Evolutionary conservation across 2,113 vertebrate genomes (phyloP).

Genomic region (Bothrops jararaca): DNA sequence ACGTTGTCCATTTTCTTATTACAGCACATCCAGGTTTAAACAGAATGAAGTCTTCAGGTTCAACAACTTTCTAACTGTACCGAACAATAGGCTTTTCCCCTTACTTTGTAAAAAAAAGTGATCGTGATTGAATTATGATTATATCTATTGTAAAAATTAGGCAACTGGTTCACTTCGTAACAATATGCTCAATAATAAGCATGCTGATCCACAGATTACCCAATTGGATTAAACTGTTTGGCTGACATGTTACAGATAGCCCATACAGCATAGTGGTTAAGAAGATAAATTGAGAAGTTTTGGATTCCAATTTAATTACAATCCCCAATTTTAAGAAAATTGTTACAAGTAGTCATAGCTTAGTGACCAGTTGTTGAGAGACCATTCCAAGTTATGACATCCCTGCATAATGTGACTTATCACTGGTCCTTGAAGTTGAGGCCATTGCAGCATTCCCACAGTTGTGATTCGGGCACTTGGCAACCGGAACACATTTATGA

Average conservation of each 20-base stretch:
- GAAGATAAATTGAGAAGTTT: neutral
- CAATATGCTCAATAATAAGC: conserved; percentile 2
- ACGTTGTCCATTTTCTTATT: conserved; percentile 16
- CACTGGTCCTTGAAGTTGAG: neutral
- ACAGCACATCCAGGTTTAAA: conserved; percentile 14
- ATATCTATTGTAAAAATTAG: neutral
- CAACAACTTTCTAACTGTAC: conserved; percentile 11
- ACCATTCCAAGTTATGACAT: neutral
- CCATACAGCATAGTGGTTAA: neutral
- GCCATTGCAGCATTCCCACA: neutral
- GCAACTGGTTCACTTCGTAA: neutral
- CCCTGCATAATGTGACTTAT: neutral
- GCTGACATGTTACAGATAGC: neutral
- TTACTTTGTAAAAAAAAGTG: neutral
- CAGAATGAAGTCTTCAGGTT: neutral
- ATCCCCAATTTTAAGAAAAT: neutral
- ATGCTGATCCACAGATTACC: neutral
- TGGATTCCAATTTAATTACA: neutral
- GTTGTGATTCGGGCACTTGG: neutral
- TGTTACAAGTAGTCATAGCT: neutral
- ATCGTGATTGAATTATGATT: conserved; percentile 18
- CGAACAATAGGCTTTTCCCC: neutral
- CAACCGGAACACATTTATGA: neutral
- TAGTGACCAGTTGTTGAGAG: neutral
- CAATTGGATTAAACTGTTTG: neutral